Conservation (phyloP, 2,113 vertebrate species). For the Sclerurus mexicanus region DNA sequence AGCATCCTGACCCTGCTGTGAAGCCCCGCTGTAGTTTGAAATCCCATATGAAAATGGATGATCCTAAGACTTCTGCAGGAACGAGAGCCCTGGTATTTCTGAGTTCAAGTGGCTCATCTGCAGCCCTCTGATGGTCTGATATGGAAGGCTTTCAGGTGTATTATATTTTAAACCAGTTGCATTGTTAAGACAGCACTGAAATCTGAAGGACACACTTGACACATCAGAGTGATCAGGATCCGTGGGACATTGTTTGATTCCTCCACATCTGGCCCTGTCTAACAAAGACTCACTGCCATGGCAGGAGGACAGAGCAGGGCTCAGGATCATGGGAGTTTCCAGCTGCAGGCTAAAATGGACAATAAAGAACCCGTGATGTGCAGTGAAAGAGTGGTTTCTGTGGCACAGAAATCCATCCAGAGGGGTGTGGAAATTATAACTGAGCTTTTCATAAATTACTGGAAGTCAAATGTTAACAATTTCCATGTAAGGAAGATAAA, state of each 20-base stretch:
- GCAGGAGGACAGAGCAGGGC: not conserved
- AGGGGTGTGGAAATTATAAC: not conserved
- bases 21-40: not conserved
- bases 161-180: not conserved
- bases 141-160: not conserved
- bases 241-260: not conserved
- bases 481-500: not conserved
- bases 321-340: not conserved
- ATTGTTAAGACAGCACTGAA: not conserved
- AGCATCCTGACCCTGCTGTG: not conserved
- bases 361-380: not conserved
- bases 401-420: not conserved
- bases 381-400: not conserved
- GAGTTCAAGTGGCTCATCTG: not conserved
- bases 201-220: not conserved
- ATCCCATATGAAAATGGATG: not conserved
- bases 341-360: not conserved
- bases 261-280: not conserved
- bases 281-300: not conserved
- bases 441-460: not conserved
- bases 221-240: not conserved
- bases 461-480: not conserved
- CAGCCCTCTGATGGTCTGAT: not conserved
- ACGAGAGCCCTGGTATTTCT: not conserved
- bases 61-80: not conserved